Evolutionary conservation across 2,113 vertebrate species (phyloP).

Genomic region (Hymenochirus boettgeri): DNA sequence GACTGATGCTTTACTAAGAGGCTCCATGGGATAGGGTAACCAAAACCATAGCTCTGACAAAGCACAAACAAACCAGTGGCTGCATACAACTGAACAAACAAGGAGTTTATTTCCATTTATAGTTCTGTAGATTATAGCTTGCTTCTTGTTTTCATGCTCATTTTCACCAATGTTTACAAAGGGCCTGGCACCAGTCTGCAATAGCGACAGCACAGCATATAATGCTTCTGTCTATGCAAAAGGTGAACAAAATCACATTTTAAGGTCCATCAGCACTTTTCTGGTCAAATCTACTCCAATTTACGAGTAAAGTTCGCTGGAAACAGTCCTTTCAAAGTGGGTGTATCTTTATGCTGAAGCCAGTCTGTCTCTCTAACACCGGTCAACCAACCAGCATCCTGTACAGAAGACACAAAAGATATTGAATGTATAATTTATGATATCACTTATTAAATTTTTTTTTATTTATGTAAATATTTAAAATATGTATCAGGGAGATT

Average conservation of each 20-base stretch:
- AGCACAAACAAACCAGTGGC: slow-evolving; percentile 65
- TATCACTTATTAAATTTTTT: no score
- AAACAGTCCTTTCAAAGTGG: slow-evolving; percentile 84
- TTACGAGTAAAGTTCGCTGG: slow-evolving; percentile 88
- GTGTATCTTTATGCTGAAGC: slow-evolving; percentile 66
- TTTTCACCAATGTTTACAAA: slow-evolving; percentile 49
- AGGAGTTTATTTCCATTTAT: slow-evolving; percentile 53
- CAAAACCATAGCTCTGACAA: slow-evolving; percentile 71
- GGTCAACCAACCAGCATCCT: slow-evolving; percentile 96
- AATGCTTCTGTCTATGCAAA: slow-evolving; percentile 54
- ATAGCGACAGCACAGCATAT: slow-evolving; percentile 48
- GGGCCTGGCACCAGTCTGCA: slow-evolving; percentile 53
- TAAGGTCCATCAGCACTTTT: slow-evolving; percentile 33
- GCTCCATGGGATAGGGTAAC: slow-evolving; percentile 52
- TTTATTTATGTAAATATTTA: no score
- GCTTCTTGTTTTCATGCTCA: slow-evolving; percentile 62
- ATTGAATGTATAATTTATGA: no score
- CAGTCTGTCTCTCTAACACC: slow-evolving; percentile 86
- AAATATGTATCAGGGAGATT: no score
- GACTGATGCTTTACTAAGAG: slow-evolving; percentile 5
- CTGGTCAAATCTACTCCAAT: slow-evolving; percentile 62
- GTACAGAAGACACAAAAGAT: slow-evolving; percentile 50
- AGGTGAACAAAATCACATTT: slow-evolving; percentile 53
- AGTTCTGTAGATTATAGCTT: slow-evolving; percentile 56
- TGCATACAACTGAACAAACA: slow-evolving; percentile 55